Evolutionary conservation across 2,888 invertebrate species (phyloP).

Genomic region (Acholoe squamosa): DNA sequence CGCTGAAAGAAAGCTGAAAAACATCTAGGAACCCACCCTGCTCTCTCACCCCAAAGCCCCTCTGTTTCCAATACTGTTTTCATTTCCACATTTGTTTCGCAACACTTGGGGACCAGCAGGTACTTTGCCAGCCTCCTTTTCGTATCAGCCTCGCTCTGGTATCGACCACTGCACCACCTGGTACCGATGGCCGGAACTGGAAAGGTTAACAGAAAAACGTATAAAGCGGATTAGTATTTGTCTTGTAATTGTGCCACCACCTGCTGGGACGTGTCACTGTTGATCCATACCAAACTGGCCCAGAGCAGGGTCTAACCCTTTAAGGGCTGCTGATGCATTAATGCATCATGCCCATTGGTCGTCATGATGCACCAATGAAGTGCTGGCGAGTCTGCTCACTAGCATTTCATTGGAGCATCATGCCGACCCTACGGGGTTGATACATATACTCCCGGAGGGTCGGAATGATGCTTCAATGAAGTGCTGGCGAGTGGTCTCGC

Average conservation of each 20-base stretch:
- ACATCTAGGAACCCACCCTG: background rate
- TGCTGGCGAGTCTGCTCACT: no score
- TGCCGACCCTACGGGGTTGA: no score
- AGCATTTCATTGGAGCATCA: no score
- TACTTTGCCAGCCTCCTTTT: constrained; percentile 18
- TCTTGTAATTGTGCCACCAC: constrained; percentile 56
- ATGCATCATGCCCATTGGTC: no score
- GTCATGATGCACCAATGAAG: no score
- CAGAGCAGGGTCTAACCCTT: background rate
- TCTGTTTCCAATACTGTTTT: constrained; percentile 29
- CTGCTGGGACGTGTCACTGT: constrained; percentile 27
- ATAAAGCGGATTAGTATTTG: constrained; percentile 49
- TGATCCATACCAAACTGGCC: constrained; percentile 1
- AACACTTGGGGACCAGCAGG: background rate
- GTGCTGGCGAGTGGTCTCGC: background rate
- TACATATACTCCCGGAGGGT: no score
- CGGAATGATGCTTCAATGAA: no score
- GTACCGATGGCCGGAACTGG: constrained; percentile 15
- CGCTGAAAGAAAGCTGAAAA: background rate
- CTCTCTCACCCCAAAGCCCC: background rate
- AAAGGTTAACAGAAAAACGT: constrained; percentile 42
- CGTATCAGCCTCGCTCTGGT: constrained; percentile 53
- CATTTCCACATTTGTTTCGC: constrained; percentile 50
- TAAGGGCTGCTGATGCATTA: no score
- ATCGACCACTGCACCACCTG: constrained; percentile 47